A percentile compares a stretch with the other conserved stretches of the same genome.
Evolutionary conservation across 1,140 invertebrate genomes (phyloP).

Genomic region (Sipha flava): DNA sequence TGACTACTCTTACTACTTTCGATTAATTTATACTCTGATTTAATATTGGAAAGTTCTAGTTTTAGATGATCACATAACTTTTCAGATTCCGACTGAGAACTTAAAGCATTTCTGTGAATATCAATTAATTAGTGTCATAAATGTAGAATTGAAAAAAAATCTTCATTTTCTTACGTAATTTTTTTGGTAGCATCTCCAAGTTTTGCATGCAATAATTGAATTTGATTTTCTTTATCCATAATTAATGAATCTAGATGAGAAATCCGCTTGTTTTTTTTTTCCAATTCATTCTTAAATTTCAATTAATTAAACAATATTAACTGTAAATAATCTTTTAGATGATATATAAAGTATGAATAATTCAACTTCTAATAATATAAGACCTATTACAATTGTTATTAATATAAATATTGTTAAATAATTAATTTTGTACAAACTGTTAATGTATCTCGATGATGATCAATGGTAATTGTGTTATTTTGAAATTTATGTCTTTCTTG

Average conservation of each 20-base stretch:
- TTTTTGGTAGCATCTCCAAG: conserved; percentile 10
- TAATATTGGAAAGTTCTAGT: conserved; percentile 7
- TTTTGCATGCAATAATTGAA: neutral
- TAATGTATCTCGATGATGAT: conserved; percentile 5
- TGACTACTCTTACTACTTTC: neutral
- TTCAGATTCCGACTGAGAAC: conserved; percentile 7
- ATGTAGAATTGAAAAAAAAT: neutral
- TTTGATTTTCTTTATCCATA: conserved; percentile 9
- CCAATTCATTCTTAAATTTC: neutral
- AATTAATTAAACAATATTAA: neutral
- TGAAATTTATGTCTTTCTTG: conserved; percentile 16
- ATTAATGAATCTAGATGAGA: neutral
- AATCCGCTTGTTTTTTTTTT: conserved; percentile 15
- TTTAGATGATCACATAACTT: conserved; percentile 14
- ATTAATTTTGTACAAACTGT: neutral
- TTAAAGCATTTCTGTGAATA: conserved; percentile 5
- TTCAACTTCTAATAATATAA: neutral
- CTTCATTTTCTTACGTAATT: neutral
- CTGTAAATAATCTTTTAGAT: too few relatives aligned
- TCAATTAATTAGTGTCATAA: neutral
- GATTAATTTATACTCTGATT: neutral
- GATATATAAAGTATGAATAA: too few relatives aligned
- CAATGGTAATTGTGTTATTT: neutral
- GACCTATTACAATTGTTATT: neutral
- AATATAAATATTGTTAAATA: neutral